These are phyloP conservation scores for Mystacornis crossleyi DNA, from an alignment of 2,113 vertebrate species.

Conservation along the genomic window DNA sequence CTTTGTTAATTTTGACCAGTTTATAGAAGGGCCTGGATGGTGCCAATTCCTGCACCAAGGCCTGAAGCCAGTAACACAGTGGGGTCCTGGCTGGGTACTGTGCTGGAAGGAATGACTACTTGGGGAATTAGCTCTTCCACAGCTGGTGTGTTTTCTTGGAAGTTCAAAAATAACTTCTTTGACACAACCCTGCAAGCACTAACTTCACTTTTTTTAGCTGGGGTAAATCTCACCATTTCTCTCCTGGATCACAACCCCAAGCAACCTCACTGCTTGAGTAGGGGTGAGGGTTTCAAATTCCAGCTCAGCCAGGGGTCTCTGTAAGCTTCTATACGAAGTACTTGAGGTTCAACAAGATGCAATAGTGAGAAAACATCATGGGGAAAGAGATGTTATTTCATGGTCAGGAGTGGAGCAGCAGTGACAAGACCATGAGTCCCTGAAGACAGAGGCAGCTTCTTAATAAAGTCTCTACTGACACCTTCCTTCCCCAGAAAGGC, in stretches of 20 bases:
- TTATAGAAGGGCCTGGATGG: background rate
- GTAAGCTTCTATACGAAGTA: background rate
- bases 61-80: background rate
- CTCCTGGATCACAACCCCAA: background rate
- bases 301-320: background rate
- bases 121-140: background rate
- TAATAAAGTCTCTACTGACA: background rate
- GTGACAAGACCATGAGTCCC: background rate
- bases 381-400: background rate
- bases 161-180: background rate
- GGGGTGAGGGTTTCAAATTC: background rate
- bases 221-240: background rate
- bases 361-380: background rate
- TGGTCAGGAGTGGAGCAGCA: background rate
- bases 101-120: background rate
- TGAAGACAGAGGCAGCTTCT: background rate
- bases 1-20: background rate
- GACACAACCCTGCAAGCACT: background rate
- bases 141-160: background rate
- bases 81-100: background rate
- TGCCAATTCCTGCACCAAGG: background rate
- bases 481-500: background rate
- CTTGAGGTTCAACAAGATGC: background rate
- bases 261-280: background rate
- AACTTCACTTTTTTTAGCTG: background rate